Base-by-base conservation (phyloP, 2,113 vertebrate species). In the Caretta caretta region DNA sequence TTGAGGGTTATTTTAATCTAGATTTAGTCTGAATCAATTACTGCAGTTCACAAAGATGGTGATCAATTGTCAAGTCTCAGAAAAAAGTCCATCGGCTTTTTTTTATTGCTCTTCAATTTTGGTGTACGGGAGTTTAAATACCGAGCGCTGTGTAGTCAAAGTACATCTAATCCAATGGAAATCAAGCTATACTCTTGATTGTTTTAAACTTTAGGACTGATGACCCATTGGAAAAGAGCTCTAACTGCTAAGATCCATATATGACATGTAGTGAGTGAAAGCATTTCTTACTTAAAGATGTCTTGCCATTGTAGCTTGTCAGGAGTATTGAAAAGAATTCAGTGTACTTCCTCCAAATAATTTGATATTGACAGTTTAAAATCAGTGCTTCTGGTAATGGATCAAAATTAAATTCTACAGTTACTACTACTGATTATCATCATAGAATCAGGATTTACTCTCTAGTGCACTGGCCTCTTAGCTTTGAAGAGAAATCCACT, bases 11-110 rank as follows among this genome's bases (percentile, higher is more conserved):
- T 25, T 29, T 78, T 31, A 83, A 46, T 46, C 14, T 38, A 19
- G 17, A 57, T 42, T 82, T 46, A 59, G 27, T 42, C 25, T 35
- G 48, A 95, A 95, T 12, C 88, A 54, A 93, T 97, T 91, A 92
- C 83, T 75, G 79, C 90, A 38, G 89, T 79, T 79, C 83, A 27
- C 57, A 57, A 81, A 85, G 85, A 81, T n/a, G 53, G 50, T 90
- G 81, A 87, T 12, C 53, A 42, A 81, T 88, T 25, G 51, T 79
- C 53, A 75, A 10, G 72, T 14, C 29, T 27, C 46, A 48, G 46
- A 20, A 78, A 76, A 78, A 46, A 78, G 24, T 78, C 0, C 2
- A 72, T 22, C n/a, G 20, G 65, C 8, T 1, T 0, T 20, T 54
- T 59, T 46, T 42, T 83, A 82, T 42, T 83, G 27, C 50, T 84